Percentiles rank a stretch among this genome's conserved stretches.
Evolutionary conservation across 2,113 vertebrate genomes (phyloP).

Genomic region (Lampris megalopsis): DNA sequence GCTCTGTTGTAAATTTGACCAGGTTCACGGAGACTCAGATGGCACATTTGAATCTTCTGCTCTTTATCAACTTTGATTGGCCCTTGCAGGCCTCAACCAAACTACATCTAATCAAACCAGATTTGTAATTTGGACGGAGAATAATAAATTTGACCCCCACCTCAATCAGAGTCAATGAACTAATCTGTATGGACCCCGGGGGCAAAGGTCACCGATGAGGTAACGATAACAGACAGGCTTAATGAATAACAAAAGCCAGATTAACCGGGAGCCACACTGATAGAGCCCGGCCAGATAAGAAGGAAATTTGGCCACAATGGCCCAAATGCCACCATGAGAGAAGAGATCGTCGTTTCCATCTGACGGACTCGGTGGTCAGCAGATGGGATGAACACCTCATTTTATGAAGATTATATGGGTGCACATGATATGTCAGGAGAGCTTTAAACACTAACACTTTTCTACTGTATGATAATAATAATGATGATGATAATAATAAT

Average conservation of each 20-base stretch:
- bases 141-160: constrained; percentile 78
- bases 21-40: constrained; percentile 27
- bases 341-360: constrained; percentile 34
- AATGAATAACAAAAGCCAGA: constrained; percentile 80
- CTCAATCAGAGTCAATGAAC: constrained; percentile 70
- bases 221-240: constrained; percentile 66
- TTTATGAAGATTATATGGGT: background rate
- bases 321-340: constrained; percentile 55
- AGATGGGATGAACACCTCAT: constrained; percentile 31
- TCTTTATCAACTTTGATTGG: constrained; percentile 17
- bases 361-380: background rate
- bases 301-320: constrained; percentile 56
- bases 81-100: constrained; percentile 26
- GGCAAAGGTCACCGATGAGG: constrained; percentile 78
- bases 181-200: constrained; percentile 72
- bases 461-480: too few species aligned
- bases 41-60: constrained; percentile 24
- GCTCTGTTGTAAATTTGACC: constrained; percentile 2
- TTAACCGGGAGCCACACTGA: constrained; percentile 67
- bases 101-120: constrained; percentile 52
- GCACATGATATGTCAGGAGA: background rate
- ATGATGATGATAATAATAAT: too few species aligned
- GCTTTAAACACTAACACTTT: background rate
- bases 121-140: constrained; percentile 56
- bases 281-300: background rate